Evolutionary conservation across 2,113 vertebrate species (phyloP).

Genomic region (Brachypteracias leptosomus): DNA sequence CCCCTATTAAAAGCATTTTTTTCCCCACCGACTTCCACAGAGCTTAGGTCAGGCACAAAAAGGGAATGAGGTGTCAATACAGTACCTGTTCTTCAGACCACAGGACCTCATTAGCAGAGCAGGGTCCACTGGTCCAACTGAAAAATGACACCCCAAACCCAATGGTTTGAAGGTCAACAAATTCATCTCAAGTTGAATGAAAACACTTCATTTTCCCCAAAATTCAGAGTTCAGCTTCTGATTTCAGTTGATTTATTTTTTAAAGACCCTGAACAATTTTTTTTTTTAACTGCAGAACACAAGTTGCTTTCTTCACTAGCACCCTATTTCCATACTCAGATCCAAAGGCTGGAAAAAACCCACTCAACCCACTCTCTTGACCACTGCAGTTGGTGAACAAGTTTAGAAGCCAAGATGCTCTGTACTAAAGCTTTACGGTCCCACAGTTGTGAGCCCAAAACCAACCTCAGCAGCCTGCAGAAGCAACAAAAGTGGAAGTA

Average conservation of each 20-base stretch:
- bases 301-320: not conserved
- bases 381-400: rapidly evolving
- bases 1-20: not conserved
- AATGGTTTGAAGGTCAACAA: not conserved
- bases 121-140: not conserved
- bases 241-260: not conserved
- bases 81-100: not conserved
- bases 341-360: not conserved
- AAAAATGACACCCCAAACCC: not conserved
- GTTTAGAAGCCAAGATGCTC: not conserved
- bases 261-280: not conserved
- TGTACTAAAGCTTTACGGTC: not conserved
- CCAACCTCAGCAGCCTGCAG: not conserved
- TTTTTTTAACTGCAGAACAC: not conserved
- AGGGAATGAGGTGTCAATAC: not conserved
- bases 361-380: not conserved
- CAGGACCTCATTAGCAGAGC: not conserved
- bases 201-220: not conserved
- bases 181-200: not conserved
- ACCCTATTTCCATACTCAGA: not conserved
- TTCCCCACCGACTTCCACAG: not conserved
- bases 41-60: not conserved
- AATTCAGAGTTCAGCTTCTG: not conserved
- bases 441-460: rapidly evolving
- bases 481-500: not conserved